Base-by-base conservation (phyloP, 1,140 invertebrate genomes). In the Drosophila cardini region DNA sequence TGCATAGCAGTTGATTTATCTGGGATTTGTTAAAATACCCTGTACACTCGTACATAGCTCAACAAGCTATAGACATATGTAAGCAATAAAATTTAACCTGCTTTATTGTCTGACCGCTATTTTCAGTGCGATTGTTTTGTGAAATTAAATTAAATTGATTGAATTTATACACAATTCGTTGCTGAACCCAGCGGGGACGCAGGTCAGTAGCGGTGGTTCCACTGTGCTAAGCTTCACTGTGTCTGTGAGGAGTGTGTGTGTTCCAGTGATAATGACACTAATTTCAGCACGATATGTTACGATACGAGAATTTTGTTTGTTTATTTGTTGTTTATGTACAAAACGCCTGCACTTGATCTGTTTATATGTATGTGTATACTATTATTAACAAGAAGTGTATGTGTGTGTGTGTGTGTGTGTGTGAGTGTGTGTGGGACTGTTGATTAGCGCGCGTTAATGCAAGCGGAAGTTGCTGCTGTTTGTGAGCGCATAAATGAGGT, bases 401-500 rank as follows among this genome's bases (percentile, higher is more conserved):
- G 5, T 30, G 48, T 46, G 45, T 46, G 18, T 48, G 11, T 48
- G 18, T 26, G 45, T 48, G 21, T 18, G 21, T 50, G 10, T 9
- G 34, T 26, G 45, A 16, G 43, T 8, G 15, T 21, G 18, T 10
- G 45, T 30, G n/a, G 18, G 48, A 30, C n/a, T 62, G 58, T 48
- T 48, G 42, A 36, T 62, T 60, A 60, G 57, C n/a, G 21, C 10
- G 45, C 58, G 50, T 62, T 62, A 62, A 62, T 46, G 45, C 43
- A 48, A 62, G 16, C 58, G 58, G 58, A 62, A 62, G 45, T 62
- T 11, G 40, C 15, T 18, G 30, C 16, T 48, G n/a, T 26, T 62
- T 21, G 50, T 53, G 45, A 38, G 15, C 16, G 32, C n/a, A 52
- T 43, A 64, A 80, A 80, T 80, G 67, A 69, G 57, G 57, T 60